A percentile compares a stretch with the other conserved stretches of the same genome.
Evolutionary conservation across 2,113 vertebrate species (phyloP).

Genomic region (Mormyrus iriodes): DNA sequence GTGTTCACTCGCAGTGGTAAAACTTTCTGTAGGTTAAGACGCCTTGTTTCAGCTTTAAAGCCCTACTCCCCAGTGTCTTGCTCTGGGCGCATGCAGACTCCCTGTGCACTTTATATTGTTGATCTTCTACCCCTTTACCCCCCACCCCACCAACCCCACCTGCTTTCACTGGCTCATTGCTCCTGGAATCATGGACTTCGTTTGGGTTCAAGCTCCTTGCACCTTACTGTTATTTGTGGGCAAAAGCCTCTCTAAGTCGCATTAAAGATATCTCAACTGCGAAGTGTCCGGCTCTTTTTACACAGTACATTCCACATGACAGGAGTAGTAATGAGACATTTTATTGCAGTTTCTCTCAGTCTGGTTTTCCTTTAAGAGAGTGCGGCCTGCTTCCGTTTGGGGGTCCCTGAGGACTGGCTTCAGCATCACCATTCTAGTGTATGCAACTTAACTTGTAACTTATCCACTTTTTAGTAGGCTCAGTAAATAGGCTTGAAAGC

Average conservation of each 20-base stretch:
- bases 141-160: conserved; percentile 33
- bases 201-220: conserved; percentile 55
- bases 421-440: not conserved
- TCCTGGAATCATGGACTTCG: conserved; percentile 49
- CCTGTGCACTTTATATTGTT: conserved; percentile 28
- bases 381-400: too few species aligned
- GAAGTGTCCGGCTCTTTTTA: not conserved
- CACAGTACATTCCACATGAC: not conserved
- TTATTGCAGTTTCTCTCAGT: not conserved
- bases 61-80: conserved; percentile 31
- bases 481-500: not conserved
- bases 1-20: conserved; percentile 31
- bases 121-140: conserved; percentile 18
- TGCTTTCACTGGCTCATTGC: conserved; percentile 59
- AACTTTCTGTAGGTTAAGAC: conserved; percentile 20
- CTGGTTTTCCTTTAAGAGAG: too few species aligned
- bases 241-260: conserved; percentile 50
- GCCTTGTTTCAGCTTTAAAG: conserved; percentile 54
- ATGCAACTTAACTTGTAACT: not conserved
- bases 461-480: not conserved
- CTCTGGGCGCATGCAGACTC: conserved; percentile 31
- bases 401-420: not conserved
- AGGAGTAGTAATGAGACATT: not conserved
- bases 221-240: conserved; percentile 58
- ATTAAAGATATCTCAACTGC: conserved; percentile 62